Base-by-base conservation (phyloP, 2,113 vertebrate genomes). In the Myrmophylax atrothorax region DNA sequence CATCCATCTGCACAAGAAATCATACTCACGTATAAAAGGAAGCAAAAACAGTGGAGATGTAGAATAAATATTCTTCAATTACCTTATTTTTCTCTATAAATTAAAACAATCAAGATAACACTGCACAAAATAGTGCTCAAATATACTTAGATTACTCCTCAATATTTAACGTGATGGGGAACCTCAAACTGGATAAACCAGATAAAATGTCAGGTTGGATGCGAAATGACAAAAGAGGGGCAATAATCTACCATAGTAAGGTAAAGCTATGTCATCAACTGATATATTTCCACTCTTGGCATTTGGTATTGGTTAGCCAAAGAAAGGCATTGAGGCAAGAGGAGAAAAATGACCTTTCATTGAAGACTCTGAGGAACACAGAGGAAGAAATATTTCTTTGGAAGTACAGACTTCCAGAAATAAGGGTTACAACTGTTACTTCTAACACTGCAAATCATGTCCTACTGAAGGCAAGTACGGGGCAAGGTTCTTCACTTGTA, bases 261-360 rank as follows among this genome's bases (percentile, higher is more conserved):
- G 8, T 31, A 22, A 1, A 3, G 14, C 7, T 67, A 8, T n/a
- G 55, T 18, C 3, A 35, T n/a, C 24, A 59, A 29, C 4, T 0
- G 2, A 6, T 37, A 2, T 40, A 29, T 88, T 94, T 67, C 35
- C 7, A 28, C 2, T 22, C 14, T 58, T 78, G 29, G 12, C 6
- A 12, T 44, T 68, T 58, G 40, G 7, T 60, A 40, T 26, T 47
- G 6, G 6, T 40, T n/a, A 90, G 28, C 9, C 24, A 66, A 70
- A 60, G 7, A 24, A 90, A 66, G 12, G 1, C 15, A 44, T 5
- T 33, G 24, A 69, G 19, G 14, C 10, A 38, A 37, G 3, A 73
- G 22, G 9, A 69, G 23, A 47, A 76, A 52, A 73, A 50, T 2
- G 7, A 42, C 15, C 7, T 84, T 73, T 56, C 73, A 42, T 4